phyloP scores from a whole-genome alignment of 2,797 vertebrate genomes.

The Eurystomus glaucurus region DNA sequence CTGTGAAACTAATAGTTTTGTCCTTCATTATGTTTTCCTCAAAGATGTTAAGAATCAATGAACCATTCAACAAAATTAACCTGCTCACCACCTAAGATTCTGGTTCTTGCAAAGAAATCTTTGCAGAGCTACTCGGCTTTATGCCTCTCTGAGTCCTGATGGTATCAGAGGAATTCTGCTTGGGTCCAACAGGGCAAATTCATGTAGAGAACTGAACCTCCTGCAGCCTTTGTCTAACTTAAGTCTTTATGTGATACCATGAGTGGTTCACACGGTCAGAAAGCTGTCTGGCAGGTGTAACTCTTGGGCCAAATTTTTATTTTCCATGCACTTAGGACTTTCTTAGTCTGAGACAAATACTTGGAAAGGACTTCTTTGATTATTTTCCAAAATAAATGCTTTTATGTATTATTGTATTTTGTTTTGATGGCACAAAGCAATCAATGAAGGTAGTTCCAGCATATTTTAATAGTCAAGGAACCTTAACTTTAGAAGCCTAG shows the following conservation, averaged over 20 bases:
- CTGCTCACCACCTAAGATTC: not conserved
- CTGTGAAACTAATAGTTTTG: not conserved
- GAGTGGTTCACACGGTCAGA: not conserved
- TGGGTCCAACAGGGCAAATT: not conserved
- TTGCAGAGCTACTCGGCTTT: fast-evolving
- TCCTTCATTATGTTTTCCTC: not conserved
- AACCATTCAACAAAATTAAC: not conserved
- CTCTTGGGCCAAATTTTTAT: not conserved
- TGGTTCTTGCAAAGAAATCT: not conserved
- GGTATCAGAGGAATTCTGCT: not conserved
- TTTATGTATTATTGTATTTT: not conserved
- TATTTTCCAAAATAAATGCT: not conserved
- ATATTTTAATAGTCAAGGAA: not conserved
- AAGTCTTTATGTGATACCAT: not conserved
- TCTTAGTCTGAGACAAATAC: not conserved
- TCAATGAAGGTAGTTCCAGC: not conserved
- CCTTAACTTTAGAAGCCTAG: not conserved
- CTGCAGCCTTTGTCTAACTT: not conserved
- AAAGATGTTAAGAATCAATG: not conserved
- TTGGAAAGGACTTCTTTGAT: not conserved
- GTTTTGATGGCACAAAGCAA: not conserved
- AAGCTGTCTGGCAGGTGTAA: not conserved
- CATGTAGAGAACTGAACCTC: not conserved
- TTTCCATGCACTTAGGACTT: not conserved
- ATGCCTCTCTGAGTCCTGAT: not conserved